These are phyloP conservation scores for Acleris laterana DNA, from an alignment of 2,888 invertebrate species.

Conservation along the genomic window DNA sequence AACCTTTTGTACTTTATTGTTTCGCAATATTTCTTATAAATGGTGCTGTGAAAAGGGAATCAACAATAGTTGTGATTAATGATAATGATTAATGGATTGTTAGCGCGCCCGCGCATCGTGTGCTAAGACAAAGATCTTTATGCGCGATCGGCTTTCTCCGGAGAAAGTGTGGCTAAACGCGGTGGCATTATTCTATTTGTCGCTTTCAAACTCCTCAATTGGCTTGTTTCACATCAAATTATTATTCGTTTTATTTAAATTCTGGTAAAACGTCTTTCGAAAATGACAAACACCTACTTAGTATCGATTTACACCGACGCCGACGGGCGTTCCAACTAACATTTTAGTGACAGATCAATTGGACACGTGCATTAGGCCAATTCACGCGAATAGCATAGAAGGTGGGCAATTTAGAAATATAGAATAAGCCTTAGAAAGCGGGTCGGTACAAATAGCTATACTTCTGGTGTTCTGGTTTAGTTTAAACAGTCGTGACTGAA, in stretches of 20 bases:
- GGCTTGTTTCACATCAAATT: constrained; percentile 49
- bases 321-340: neutral
- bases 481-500: constrained; percentile 55
- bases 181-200: constrained; percentile 65
- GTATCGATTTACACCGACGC: neutral
- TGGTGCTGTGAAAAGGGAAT: constrained; percentile 12
- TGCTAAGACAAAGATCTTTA: constrained; percentile 71
- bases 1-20: constrained; percentile 4
- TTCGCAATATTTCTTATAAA: constrained; percentile 3
- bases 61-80: constrained; percentile 22
- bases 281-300: neutral
- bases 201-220: constrained; percentile 71
- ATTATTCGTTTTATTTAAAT: neutral
- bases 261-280: constrained; percentile 30
- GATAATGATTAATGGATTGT: constrained; percentile 34
- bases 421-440: constrained; percentile 48
- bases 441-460: constrained; percentile 44
- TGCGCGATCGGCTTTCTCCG: constrained; percentile 79
- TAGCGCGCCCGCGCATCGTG: constrained; percentile 33
- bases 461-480: constrained; percentile 46
- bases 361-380: constrained; percentile 24
- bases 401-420: constrained; percentile 45
- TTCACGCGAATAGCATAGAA: constrained; percentile 20
- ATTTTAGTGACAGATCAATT: constrained; percentile 12
- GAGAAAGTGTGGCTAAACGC: constrained; percentile 79